A percentile compares a stretch with the other conserved stretches of the same genome.
phyloP scores from a whole-genome alignment of 2,113 vertebrate genomes.

The Trogon melanurus region DNA sequence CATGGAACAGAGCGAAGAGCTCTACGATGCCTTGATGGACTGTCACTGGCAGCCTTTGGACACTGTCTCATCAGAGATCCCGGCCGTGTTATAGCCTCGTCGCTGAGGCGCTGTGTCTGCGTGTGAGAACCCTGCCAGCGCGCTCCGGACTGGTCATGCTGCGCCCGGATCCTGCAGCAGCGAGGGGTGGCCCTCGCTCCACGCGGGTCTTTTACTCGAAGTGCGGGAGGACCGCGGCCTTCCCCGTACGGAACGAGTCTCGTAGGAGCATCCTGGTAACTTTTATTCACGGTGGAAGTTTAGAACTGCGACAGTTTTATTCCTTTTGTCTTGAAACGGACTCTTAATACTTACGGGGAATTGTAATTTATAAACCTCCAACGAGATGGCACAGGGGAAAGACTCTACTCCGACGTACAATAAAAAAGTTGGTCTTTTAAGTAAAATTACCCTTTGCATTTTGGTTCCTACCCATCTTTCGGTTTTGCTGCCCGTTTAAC shows the following conservation, averaged over 20 bases:
- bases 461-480: slow-evolving; percentile 53
- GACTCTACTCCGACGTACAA: slow-evolving; percentile 48
- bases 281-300: slow-evolving; percentile 16
- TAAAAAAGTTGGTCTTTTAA: slow-evolving; percentile 68
- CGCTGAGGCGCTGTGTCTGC: neutral
- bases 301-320: slow-evolving; percentile 31
- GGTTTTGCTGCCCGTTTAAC: neutral
- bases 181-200: neutral
- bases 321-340: slow-evolving; percentile 52
- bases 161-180: neutral
- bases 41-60: slow-evolving; percentile 90
- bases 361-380: slow-evolving; percentile 70
- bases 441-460: slow-evolving; percentile 49
- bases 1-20: slow-evolving; percentile 93
- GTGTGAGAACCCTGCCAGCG: neutral
- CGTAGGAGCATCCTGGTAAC: slow-evolving; percentile 28
- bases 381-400: slow-evolving; percentile 38
- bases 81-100: slow-evolving; percentile 56
- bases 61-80: slow-evolving; percentile 79
- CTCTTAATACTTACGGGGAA: slow-evolving; percentile 35
- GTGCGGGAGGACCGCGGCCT: neutral
- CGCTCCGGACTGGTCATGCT: neutral
- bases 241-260: neutral
- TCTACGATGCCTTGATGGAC: slow-evolving; percentile 89
- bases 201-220: neutral